phyloP scores from a whole-genome alignment of 2,888 invertebrate genomes.

The Amphipyra tragopoginis region DNA sequence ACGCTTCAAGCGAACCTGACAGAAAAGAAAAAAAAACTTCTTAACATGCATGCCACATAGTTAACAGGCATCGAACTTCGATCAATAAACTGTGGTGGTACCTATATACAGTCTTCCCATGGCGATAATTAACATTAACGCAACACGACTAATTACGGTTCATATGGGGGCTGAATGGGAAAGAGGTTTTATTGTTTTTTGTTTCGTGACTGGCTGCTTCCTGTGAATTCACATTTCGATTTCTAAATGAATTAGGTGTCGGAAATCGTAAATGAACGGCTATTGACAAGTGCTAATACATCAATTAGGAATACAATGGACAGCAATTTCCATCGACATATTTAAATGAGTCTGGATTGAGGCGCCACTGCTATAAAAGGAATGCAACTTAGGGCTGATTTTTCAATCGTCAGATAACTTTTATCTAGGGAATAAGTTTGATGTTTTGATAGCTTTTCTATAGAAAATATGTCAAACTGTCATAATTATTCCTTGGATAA shows the following conservation, averaged over 20 bases:
- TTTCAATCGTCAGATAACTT: no score
- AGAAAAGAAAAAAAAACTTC: conserved; percentile 44
- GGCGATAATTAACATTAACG: conserved; percentile 66
- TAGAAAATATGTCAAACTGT: no score
- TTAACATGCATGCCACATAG: conserved; percentile 69
- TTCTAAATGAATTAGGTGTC: conserved; percentile 25
- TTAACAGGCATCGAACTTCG: conserved; percentile 67
- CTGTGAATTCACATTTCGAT: conserved; percentile 24
- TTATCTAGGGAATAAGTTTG: no score
- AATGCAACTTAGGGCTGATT: conserved; percentile 20
- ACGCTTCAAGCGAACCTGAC: conserved; percentile 35
- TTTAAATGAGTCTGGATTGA: conserved; percentile 39
- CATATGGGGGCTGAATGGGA: conserved; percentile 43
- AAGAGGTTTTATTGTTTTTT: conserved; percentile 45
- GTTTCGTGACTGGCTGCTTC: conserved; percentile 43
- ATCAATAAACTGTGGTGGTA: conserved; percentile 69
- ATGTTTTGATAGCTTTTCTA: no score
- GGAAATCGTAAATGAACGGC: conserved; percentile 43
- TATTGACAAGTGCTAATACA: conserved; percentile 46
- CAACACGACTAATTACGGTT: conserved; percentile 61
- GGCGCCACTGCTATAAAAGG: conserved; percentile 46
- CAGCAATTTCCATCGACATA: conserved; percentile 52
- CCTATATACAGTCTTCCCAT: conserved; percentile 43
- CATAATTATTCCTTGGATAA: no score
- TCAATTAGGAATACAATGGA: conserved; percentile 54